Conservation (phyloP, 2,113 vertebrate genomes). For the Craseonycteris thonglongyai region DNA sequence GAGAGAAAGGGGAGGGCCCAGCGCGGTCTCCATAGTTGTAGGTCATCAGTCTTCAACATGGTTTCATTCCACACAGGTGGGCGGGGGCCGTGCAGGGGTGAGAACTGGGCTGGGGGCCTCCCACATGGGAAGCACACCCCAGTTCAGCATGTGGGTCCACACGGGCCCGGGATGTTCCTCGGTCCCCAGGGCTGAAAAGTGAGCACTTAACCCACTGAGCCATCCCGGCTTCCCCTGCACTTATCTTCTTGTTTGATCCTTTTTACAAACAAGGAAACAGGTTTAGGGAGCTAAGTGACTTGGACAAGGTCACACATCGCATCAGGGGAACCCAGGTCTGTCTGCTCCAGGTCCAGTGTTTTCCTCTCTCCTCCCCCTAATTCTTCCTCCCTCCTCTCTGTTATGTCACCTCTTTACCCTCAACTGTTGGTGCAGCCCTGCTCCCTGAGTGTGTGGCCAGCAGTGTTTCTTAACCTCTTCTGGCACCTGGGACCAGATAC, state of each 20-base stretch:
- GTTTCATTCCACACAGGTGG: no score
- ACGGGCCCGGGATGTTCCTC: no score
- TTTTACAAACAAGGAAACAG: neutral
- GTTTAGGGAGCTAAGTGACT: neutral
- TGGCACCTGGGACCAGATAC: neutral
- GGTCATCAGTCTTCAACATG: no score
- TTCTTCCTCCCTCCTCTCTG: neutral
- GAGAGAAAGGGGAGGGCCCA: no score
- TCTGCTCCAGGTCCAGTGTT: neutral
- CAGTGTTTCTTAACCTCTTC: neutral
- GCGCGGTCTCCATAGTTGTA: no score
- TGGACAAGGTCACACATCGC: neutral
- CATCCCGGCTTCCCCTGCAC: neutral
- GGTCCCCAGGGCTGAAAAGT: no score
- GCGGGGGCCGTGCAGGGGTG: no score
- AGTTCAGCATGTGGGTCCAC: no score
- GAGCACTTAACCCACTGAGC: no score
- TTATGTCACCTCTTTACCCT: neutral
- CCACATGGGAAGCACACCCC: no score
- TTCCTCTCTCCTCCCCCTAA: neutral
- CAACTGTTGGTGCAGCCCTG: fast-evolving
- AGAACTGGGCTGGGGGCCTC: no score
- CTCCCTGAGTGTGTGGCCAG: neutral
- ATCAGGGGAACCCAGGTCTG: neutral
- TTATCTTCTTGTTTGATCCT: neutral